Percentiles rank a stretch among this genome's conserved stretches.
Conservation (phyloP, 2,888 invertebrate species). For the Herminia tarsipennalis region DNA sequence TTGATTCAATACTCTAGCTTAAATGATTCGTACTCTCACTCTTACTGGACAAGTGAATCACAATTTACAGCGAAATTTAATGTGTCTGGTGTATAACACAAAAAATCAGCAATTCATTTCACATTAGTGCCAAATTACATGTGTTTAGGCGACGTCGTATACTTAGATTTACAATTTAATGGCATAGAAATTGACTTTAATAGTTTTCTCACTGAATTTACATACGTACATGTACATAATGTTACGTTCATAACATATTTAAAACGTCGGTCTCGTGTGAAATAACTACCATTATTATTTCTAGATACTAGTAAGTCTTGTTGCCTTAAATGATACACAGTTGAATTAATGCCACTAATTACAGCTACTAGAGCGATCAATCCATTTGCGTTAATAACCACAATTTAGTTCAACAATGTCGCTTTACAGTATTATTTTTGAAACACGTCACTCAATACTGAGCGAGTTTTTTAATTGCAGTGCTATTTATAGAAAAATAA, state of each 20-base stretch:
- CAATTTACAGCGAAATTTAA: conserved; percentile 45
- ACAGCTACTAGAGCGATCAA: no score
- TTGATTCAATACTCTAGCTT: conserved; percentile 34
- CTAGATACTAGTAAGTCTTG: no score
- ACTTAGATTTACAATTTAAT: no score
- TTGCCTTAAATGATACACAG: no score
- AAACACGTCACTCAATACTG: conserved; percentile 1
- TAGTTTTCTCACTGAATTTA: no score
- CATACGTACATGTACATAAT: no score
- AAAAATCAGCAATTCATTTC: conserved; percentile 37
- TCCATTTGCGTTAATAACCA: no score
- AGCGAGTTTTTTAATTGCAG: conserved; percentile 23
- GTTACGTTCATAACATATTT: no score
- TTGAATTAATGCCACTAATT: no score
- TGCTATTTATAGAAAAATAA: conserved; percentile 19
- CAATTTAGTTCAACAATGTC: not conserved
- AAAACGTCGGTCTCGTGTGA: no score
- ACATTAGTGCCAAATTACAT: conserved; percentile 26
- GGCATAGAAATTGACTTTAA: no score
- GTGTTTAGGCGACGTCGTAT: conserved; percentile 13
- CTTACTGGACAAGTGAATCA: conserved; percentile 32
- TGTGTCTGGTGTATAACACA: conserved; percentile 32
- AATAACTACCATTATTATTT: no score
- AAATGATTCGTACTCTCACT: conserved; percentile 30
- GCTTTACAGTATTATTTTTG: conserved; percentile 9